A percentile compares a stretch with the other conserved stretches of the same genome.
These are phyloP conservation scores for Globicephala melas DNA, from an alignment of 2,113 vertebrate species.

Conservation along the genomic window DNA sequence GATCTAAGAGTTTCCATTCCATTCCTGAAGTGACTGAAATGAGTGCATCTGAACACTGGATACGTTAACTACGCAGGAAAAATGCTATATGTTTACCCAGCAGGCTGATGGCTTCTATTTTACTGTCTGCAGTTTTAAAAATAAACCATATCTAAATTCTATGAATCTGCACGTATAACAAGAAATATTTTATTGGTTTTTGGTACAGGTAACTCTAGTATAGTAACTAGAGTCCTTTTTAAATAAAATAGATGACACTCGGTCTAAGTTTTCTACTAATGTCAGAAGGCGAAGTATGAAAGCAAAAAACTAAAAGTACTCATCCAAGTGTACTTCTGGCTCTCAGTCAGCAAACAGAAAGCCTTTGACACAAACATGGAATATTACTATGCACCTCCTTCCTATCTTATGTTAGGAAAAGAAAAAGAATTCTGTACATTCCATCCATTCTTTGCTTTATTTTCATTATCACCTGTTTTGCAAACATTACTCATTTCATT, in stretches of 20 bases:
- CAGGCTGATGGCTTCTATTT: neutral
- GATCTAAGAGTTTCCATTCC: slow-evolving; percentile 13
- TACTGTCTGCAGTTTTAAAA: neutral
- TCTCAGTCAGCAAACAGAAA: neutral
- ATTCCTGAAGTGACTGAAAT: neutral
- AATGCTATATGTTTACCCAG: neutral
- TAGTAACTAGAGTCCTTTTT: neutral
- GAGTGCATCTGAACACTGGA: neutral
- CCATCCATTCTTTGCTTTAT: neutral
- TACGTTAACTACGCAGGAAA: neutral
- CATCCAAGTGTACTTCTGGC: neutral
- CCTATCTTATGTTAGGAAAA: neutral
- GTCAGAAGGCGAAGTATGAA: neutral
- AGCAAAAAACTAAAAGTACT: neutral
- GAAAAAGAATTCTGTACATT: neutral
- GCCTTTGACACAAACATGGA: neutral
- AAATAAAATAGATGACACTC: neutral
- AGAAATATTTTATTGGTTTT: neutral
- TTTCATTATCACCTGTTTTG: neutral
- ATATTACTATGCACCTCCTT: too few relatives aligned
- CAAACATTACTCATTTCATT: neutral
- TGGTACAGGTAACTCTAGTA: neutral
- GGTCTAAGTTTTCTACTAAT: neutral
- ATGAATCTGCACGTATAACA: neutral
- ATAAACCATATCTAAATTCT: neutral